A percentile compares a stretch with the other conserved stretches of the same genome.
phyloP scores from a whole-genome alignment of 2,797 vertebrate genomes.

The Mionectes olivaceus region DNA sequence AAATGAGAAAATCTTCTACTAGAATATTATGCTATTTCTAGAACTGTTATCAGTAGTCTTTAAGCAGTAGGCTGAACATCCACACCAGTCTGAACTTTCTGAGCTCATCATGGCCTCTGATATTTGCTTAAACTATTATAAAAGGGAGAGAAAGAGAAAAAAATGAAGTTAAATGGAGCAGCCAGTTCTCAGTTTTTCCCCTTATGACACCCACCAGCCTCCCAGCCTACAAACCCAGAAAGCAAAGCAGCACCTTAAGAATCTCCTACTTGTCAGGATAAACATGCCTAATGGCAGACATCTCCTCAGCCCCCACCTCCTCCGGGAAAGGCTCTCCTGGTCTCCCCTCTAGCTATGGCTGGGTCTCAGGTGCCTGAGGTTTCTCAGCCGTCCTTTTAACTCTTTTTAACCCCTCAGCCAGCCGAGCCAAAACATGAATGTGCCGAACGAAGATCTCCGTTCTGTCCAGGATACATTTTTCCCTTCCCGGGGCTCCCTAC shows the following conservation, averaged over 20 bases:
- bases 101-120: not conserved
- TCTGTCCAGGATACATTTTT: not conserved
- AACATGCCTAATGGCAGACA: slow-evolving; percentile 14
- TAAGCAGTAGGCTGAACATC: not conserved
- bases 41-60: not conserved
- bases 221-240: slow-evolving; percentile 1
- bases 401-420: not conserved
- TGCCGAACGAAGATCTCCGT: rapidly evolving
- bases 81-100: not conserved
- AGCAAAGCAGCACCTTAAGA: not conserved
- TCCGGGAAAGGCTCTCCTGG: not conserved
- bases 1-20: not conserved
- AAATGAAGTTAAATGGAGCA: slow-evolving; percentile 10
- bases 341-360: not conserved
- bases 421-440: rapidly evolving
- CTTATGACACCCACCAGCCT: slow-evolving; percentile 4
- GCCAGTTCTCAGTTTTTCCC: slow-evolving; percentile 21
- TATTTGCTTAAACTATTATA: slow-evolving; percentile 31
- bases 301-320: not conserved
- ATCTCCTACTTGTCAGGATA: slow-evolving; percentile 18
- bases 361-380: not conserved
- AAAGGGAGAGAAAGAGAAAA: not conserved
- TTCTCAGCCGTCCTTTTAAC: not conserved
- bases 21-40: not conserved
- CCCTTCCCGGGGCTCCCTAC: not conserved